Conservation (phyloP, 2,113 vertebrate genomes). For the Natator depressus region DNA sequence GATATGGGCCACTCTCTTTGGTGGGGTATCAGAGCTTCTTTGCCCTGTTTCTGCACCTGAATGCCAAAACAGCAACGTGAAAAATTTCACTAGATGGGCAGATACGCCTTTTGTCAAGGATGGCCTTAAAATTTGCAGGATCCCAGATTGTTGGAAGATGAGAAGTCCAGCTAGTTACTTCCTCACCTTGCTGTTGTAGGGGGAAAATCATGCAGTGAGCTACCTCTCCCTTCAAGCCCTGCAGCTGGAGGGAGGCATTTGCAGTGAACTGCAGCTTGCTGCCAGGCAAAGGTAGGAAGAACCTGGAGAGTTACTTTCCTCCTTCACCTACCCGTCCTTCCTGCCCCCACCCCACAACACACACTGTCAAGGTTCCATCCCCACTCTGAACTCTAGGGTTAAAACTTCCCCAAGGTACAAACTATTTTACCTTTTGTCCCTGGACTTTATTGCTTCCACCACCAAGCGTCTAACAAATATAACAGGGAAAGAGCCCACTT, state of each 20-base stretch:
- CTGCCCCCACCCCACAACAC: no score
- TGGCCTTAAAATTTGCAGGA: background rate
- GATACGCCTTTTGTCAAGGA: background rate
- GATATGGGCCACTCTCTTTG: background rate
- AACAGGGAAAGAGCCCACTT: no score
- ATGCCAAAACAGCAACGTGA: background rate
- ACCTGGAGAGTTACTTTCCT: background rate
- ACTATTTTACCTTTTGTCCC: no score
- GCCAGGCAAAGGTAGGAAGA: background rate
- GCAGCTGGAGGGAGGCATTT: background rate
- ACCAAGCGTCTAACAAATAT: no score
- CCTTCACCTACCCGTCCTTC: no score
- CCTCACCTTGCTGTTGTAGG: background rate
- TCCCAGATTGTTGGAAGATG: background rate
- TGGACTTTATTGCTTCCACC: no score
- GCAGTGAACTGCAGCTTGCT: background rate
- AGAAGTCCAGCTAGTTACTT: background rate
- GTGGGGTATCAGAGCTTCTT: background rate
- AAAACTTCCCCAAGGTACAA: no score
- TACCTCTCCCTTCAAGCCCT: background rate
- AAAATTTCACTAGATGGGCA: background rate
- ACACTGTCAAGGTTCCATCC: no score
- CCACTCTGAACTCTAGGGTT: no score
- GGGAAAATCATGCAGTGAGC: background rate
- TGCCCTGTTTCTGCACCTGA: background rate